These are phyloP conservation scores for Diploscapter pachys DNA, from an alignment of 1,140 invertebrate species.

Conservation along the genomic window DNA sequence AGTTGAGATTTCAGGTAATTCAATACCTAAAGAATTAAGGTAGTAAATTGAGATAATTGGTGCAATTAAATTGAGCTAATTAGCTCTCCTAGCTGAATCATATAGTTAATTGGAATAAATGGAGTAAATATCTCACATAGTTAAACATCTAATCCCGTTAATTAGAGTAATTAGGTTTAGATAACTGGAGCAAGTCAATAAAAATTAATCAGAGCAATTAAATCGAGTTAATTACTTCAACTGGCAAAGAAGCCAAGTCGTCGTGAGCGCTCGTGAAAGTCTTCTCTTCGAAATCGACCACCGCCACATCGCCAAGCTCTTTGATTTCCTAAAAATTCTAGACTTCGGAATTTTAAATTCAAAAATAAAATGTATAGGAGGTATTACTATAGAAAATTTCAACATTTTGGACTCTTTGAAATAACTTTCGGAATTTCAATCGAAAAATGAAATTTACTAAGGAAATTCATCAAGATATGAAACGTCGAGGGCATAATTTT, in stretches of 20 bases:
- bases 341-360: neutral
- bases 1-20: conserved; percentile 17
- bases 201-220: no score
- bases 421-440: neutral
- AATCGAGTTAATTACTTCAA: conserved; percentile 16
- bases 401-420: conserved; percentile 21
- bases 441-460: neutral
- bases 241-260: conserved; percentile 29
- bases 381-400: neutral
- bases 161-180: no score
- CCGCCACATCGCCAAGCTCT: conserved; percentile 38
- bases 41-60: no score
- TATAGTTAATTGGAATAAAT: no score
- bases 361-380: neutral
- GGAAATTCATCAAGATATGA: neutral
- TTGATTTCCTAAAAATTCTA: conserved; percentile 13
- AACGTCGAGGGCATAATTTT: neutral
- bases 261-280: conserved; percentile 29
- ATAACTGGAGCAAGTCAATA: no score
- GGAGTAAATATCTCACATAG: no score
- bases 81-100: no score
- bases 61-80: no score
- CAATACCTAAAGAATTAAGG: no score
- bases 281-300: conserved; percentile 41
- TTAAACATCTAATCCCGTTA: no score